phyloP scores from a whole-genome alignment of 2,888 invertebrate species.

The Gerris lacustris region DNA sequence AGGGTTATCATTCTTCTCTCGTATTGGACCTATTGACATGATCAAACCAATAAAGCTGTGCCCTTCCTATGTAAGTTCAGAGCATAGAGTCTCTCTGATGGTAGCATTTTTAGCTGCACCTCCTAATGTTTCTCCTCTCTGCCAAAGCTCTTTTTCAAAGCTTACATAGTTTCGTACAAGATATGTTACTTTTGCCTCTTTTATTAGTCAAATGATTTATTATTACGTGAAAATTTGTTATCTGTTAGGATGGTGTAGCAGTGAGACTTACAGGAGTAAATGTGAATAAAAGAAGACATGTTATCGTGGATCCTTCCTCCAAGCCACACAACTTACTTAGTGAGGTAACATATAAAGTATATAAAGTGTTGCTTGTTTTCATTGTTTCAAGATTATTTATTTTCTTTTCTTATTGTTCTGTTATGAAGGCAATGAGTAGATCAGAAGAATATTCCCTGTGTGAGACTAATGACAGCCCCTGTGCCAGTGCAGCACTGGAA shows the following conservation, averaged over 20 bases:
- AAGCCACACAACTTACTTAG: constrained; percentile 6
- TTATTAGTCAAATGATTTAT: too few species aligned
- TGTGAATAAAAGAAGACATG: constrained; percentile 6
- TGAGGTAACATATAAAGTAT: not conserved
- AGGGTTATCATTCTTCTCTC: too few species aligned
- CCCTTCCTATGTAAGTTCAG: too few species aligned
- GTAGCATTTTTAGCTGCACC: too few species aligned
- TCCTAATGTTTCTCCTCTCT: too few species aligned
- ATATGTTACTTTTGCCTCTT: too few species aligned
- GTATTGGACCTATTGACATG: too few species aligned
- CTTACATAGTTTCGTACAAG: too few species aligned
- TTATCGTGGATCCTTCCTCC: not conserved
- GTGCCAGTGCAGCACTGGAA: constrained; percentile 39
- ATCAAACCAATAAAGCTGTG: too few species aligned
- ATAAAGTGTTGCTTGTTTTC: not conserved
- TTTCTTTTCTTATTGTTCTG: not conserved
- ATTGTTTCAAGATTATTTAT: not conserved
- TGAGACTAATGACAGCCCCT: constrained; percentile 8
- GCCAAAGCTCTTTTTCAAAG: too few species aligned
- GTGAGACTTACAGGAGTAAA: constrained; percentile 3
- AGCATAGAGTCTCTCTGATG: too few species aligned
- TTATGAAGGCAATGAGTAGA: not conserved
- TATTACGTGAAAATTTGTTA: too few species aligned
- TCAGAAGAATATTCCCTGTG: constrained; percentile 14
- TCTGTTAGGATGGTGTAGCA: not conserved